Evolutionary conservation across 2,888 invertebrate species (phyloP).

Genomic region (Steinernema carpocapsae): DNA sequence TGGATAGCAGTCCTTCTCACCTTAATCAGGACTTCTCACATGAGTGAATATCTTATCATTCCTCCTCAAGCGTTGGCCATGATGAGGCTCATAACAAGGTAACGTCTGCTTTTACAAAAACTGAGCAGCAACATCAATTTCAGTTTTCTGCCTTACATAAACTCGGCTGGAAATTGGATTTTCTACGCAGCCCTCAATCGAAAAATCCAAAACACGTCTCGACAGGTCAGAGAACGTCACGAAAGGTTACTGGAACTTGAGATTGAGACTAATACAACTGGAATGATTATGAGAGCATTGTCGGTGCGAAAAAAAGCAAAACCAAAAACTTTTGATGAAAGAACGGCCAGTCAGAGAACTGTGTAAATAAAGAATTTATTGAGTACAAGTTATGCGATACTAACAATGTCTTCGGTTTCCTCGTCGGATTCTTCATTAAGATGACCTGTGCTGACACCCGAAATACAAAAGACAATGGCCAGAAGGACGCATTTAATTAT

Average conservation of each 20-base stretch:
- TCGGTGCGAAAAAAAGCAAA: background rate
- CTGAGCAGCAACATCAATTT: slow-evolving; percentile 17
- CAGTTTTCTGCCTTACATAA: slow-evolving; percentile 54
- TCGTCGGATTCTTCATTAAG: background rate
- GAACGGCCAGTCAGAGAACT: background rate
- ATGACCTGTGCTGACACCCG: background rate
- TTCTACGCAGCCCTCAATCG: slow-evolving; percentile 52
- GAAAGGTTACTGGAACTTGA: background rate
- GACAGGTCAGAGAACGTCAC: slow-evolving; percentile 7
- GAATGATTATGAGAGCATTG: slow-evolving; percentile 16
- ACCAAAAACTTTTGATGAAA: background rate
- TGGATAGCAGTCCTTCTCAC: slow-evolving; percentile 39
- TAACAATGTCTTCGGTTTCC: background rate
- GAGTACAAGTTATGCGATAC: no score
- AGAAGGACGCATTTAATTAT: background rate
- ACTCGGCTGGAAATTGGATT: slow-evolving; percentile 57
- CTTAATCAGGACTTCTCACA: background rate
- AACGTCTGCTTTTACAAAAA: background rate
- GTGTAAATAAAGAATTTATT: no score
- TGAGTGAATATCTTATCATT: background rate
- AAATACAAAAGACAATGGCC: background rate
- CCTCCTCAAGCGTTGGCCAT: background rate
- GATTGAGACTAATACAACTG: background rate
- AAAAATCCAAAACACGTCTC: slow-evolving; percentile 37
- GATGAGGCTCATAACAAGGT: slow-evolving; percentile 27